Base-by-base conservation (phyloP, 2,888 invertebrate genomes). In the Aporophyla lueneburgensis region DNA sequence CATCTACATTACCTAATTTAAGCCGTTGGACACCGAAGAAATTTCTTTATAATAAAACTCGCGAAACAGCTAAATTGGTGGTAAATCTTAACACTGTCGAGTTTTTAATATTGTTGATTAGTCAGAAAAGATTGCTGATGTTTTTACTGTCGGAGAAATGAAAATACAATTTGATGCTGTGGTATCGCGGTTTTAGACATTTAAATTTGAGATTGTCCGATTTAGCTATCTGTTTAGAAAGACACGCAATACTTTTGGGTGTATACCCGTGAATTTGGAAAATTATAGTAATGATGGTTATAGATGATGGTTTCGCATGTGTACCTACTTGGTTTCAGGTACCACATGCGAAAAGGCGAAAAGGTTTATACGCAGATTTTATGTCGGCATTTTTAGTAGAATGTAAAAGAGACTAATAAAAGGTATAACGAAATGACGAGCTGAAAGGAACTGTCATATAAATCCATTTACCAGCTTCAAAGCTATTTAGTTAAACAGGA, bases 401-500 rank as follows among this genome's bases (percentile, higher is more conserved):
- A 80, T 84, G 59, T 43, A 61, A 76, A 66, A 54, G 24, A 73
- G 69, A 71, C 63, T 77, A 69, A 74, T 74, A 80, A 66, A 62
- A 76, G 61, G 83, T 71, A 77, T 83, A 78, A 79, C 74, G 71
- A 87, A 90, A 90, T 88, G 86, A 88, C 84, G 87, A 88, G 87
- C 86, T 88, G 86, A 89, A 88, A 89, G 86, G 89, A 90, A 89
- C 87, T 89, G 87, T 91, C 90, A 89, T 89, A 89, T 83, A 94
- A 94, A 92, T 92, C 92, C 91, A 93, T 94, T 94, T 94, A 93
- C 89, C 89, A 91, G 88, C 92, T 92, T 95, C 92, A 95, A 95
- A 95, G 94, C 92, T 91, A 93, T 95, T 95, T 92, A 93, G 93
- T 93, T 90, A 92, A 93, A 94, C 95, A 95, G 96, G 96, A 96